Evolutionary conservation across 2,888 invertebrate genomes (phyloP), one percentile per base, ranked within the genome.

Genomic region (Acrobasis consociella): DNA sequence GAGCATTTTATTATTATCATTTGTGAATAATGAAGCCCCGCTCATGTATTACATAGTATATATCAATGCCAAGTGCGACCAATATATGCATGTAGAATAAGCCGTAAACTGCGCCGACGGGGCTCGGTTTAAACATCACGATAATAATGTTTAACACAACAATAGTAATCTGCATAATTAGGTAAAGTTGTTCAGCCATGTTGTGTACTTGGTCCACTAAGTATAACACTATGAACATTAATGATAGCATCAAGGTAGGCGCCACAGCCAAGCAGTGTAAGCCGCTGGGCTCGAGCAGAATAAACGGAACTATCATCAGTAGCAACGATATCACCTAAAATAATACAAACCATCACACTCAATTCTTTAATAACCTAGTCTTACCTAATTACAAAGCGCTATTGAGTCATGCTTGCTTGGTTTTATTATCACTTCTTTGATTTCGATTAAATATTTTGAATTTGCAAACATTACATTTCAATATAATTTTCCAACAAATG

Each of bases 321-420:
- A 88, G 72, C 83, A 91, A 70, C 73, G 91, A 83, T 75, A 91
- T 78, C 72, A 89, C 89, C 91, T 91, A 91, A 86, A 91, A 90
- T 80, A 88, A 91, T 80, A 78, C 70, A 75, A 49, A 63, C 62
- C 52, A 49, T 50, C 50, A 56, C 50, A 55, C 55, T 62, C 55
- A 37, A 53, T 22, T 46, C 16, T 53, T 16, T 49, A 16, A 60
- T 49, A 1, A 22, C 22, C 22, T 31, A 49, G 16, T 38, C 49
- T 50, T 60, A 50, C 37, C 56, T 38, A 42, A 56, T 37, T 10
- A 39, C 37, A 53, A 17, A 16, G 10, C 17, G 52, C 31, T 52
- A n/a, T 52, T 37, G 13, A 37, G 2, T 52, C 31, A 52, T 13
- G 31, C n/a, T 37, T 13, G 31, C 52, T 52, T 52, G 31, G 22